Base-by-base conservation (phyloP, 2,113 vertebrate species). In the Hepsetus odoe region DNA sequence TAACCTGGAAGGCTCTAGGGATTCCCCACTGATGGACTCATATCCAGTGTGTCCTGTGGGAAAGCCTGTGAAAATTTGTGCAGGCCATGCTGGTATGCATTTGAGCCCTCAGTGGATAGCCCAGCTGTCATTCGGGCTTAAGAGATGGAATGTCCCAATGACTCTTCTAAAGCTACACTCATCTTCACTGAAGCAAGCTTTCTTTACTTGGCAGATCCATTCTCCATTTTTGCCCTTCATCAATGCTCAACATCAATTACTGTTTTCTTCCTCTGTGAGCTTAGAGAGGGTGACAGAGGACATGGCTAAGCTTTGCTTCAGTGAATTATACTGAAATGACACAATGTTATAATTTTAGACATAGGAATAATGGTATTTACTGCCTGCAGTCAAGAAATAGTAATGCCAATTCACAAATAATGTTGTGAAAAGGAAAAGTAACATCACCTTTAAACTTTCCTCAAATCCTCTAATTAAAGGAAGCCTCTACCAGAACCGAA, bases 91-190 rank as follows among this genome's bases (percentile, higher is more conserved):
- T 28, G 65, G 38, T 59, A 77, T 58, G 76, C 42, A 30, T 12
- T 16, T 16, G n/a, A 24, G 68, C 56, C 49, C 64, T 40, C 35
- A 20, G 8, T 9, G 20, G 10, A 22, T 22, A 59, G 30, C 12
- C 16, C 76, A 77, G 76, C 76, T 77, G 76, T 49, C 76, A 59
- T 26, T 46, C 10, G 51, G 66, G 76, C 65, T 61, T 40, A 62
- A 62, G 38, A 22, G 26, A 62, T 32, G 56, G 71, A 74, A 30
- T 49, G 44, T 46, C 38, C 72, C 32, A 33, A 46, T 61, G 9
- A 22, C 0, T 59, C 40, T 61, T 53, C n/a, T 20, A 3, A 6
- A 2, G 46, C 46, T 49, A 7, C 14, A 4, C 46, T 49, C 46
- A 49, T 18, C 20, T 18, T 49, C 46, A 49, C 46, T 49, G 14